Evolutionary conservation across 2,888 invertebrate genomes (phyloP), one percentile per base, ranked within the genome.

Genomic region (Rotaria macrura): DNA sequence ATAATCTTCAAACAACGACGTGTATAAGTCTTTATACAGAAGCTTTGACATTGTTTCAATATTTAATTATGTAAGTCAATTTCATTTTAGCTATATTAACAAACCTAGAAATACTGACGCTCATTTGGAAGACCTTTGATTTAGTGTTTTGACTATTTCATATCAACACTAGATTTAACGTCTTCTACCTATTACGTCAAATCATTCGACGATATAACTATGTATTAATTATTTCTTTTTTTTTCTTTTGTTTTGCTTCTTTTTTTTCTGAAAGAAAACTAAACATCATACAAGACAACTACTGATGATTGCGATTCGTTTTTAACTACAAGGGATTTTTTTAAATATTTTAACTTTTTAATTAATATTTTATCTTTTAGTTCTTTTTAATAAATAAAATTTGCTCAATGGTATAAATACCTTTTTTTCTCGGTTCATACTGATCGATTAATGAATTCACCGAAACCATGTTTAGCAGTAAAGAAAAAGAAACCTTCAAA

Each of bases 71-170:
- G 14, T 29, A 57, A 57, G n/a, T 57, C 25, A 29, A 57, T 10
- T 57, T 57, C 25, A 12, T 57, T 57, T 57, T 29, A 29, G n/a
- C 14, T 29, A n/a, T n/a, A 7, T 57, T 57, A 29, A 57, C 49
- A 49, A 49, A 49, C 43, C 49, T 49, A 12, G 34, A 65, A 52
- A 52, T 52, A 52, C 34, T 65, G 65, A 65, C 65, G 65, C 12
- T 65, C 65, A 65, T 65, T 79, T 79, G 79, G 79, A 79, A 79
- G 79, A 79, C 79, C 79, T 79, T 79, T 79, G 79, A 79, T 79
- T 79, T 79, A 79, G 79, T 79, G 79, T 79, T 79, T 20, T 23
- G 79, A 79, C 23, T 43, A 43, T 79, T 12, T n/a, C 34, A 40
- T 25, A 79, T 43, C 43, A 79, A 40, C 43, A 79, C 79, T 40